Conservation (phyloP, 2,888 invertebrate species). For the Parnassius smintheus region DNA sequence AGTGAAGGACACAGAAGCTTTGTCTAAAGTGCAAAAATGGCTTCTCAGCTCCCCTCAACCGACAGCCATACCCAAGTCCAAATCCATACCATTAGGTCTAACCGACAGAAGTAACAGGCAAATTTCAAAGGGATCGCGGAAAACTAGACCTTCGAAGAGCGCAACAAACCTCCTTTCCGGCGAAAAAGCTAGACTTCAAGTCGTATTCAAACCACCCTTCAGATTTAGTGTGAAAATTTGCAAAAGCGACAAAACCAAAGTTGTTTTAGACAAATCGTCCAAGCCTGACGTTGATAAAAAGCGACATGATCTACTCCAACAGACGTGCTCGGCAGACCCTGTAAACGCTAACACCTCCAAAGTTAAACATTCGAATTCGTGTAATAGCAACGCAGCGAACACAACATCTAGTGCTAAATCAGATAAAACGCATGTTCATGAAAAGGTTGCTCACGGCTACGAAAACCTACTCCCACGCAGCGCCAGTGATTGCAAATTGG, state of each 20-base stretch:
- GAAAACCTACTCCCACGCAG: conserved; percentile 69
- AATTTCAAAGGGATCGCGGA: conserved; percentile 76
- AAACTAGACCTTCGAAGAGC: conserved; percentile 84
- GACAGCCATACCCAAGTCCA: conserved; percentile 87
- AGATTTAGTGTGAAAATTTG: conserved; percentile 91
- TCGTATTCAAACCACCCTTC: conserved; percentile 93
- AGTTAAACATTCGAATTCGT: conserved; percentile 57
- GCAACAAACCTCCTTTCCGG: conserved; percentile 85
- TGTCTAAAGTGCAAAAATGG: conserved; percentile 93
- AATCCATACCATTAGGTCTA: conserved; percentile 90
- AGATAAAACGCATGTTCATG: conserved; percentile 48
- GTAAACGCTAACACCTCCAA: conserved; percentile 55
- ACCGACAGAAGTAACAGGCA: conserved; percentile 75
- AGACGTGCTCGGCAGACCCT: conserved; percentile 46
- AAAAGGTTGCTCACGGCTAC: conserved; percentile 56
- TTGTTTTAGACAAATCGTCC: conserved; percentile 80
- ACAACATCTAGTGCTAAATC: conserved; percentile 45
- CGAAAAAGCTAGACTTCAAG: conserved; percentile 89
- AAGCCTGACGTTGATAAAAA: conserved; percentile 73
- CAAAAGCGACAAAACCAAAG: conserved; percentile 85
- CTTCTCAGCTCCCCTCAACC: conserved; percentile 86
- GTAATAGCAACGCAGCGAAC: conserved; percentile 40
- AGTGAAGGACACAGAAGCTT: conserved; percentile 79
- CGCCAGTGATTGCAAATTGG: conserved; percentile 70
- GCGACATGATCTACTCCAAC: conserved; percentile 55